phyloP scores from a whole-genome alignment of 2,888 invertebrate genomes.

The Rutpela maculata region DNA sequence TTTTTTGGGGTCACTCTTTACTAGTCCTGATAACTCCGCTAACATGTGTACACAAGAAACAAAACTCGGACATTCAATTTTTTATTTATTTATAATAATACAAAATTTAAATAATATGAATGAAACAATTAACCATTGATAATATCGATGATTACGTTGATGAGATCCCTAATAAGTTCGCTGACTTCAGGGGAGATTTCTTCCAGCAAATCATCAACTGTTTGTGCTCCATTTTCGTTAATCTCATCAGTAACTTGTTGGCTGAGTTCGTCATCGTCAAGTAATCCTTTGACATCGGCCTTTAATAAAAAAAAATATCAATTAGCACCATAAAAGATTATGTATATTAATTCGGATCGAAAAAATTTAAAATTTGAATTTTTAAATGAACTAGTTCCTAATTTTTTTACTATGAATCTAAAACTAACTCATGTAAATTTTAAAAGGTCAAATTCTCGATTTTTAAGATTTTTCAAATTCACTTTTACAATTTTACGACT shows the following conservation, averaged over 20 bases:
- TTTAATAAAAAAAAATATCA: conserved; percentile 4
- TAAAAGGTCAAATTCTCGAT: no score
- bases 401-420: no score
- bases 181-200: background rate
- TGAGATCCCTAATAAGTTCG: background rate
- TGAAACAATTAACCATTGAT: background rate
- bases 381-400: no score
- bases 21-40: no score
- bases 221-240: background rate
- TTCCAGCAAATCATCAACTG: background rate
- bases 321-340: no score
- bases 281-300: conserved; percentile 9
- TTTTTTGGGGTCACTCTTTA: no score
- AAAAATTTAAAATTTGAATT: no score
- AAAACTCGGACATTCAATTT: background rate
- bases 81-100: background rate
- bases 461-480: no score
- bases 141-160: background rate
- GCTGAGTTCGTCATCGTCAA: conserved; percentile 13
- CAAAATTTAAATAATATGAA: background rate
- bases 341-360: no score
- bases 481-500: no score
- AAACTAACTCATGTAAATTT: no score
- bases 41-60: no score
- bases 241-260: background rate